These are phyloP conservation scores for Cordilura impudica DNA, from an alignment of 2,888 invertebrate genomes.

Conservation along the genomic window DNA sequence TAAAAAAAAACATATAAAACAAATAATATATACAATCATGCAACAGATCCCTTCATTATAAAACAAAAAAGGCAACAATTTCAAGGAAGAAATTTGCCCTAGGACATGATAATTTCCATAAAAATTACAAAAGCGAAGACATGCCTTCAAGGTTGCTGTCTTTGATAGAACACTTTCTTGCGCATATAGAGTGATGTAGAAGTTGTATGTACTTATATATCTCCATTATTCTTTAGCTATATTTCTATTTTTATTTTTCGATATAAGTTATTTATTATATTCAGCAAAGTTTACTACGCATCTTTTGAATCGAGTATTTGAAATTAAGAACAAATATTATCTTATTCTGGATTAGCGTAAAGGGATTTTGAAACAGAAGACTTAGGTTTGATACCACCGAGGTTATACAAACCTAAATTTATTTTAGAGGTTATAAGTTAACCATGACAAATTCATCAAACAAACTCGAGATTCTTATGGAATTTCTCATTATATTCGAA, in stretches of 20 bases:
- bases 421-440: too few species aligned
- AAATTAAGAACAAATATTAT: too few species aligned
- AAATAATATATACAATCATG: not conserved
- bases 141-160: not conserved
- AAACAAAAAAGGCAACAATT: not conserved
- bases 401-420: too few species aligned
- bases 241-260: not conserved
- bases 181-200: not conserved
- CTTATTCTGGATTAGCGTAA: too few species aligned
- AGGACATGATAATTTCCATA: not conserved
- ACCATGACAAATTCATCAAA: too few species aligned
- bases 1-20: not conserved
- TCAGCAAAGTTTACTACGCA: too few species aligned
- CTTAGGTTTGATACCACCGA: too few species aligned
- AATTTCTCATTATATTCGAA: too few species aligned
- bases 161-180: not conserved
- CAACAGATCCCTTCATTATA: conserved; percentile 30
- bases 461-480: too few species aligned
- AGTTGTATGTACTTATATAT: not conserved
- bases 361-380: too few species aligned
- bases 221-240: not conserved
- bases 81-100: not conserved
- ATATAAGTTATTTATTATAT: not conserved
- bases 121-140: not conserved
- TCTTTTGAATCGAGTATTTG: too few species aligned